Percentiles rank a stretch among this genome's conserved stretches.
phyloP scores from a whole-genome alignment of 2,113 vertebrate genomes.

The Dipodomys ordii region DNA sequence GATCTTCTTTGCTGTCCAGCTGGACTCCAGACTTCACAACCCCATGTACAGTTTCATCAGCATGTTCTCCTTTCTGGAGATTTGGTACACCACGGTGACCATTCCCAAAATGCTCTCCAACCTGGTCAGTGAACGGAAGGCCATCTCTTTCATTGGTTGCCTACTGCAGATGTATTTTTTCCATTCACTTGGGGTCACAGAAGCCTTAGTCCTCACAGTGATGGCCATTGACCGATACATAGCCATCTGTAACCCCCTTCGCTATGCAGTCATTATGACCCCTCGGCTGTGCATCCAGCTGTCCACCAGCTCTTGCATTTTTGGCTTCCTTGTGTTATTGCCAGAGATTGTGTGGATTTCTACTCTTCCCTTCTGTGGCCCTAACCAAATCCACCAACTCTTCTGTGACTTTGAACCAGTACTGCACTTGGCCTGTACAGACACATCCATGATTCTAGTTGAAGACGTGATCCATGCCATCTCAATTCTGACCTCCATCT shows the following conservation, averaged over 20 bases:
- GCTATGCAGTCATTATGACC: conserved; percentile 74
- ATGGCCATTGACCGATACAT: conserved; percentile 74
- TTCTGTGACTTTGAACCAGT: conserved; percentile 82
- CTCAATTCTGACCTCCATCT: conserved; percentile 73
- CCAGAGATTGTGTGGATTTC: conserved; percentile 78
- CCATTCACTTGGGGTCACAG: conserved; percentile 67
- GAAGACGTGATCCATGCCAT: conserved; percentile 74
- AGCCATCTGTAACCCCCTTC: conserved; percentile 78
- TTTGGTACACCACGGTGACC: conserved; percentile 71
- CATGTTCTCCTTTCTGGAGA: conserved; percentile 73
- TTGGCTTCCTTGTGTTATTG: conserved; percentile 74
- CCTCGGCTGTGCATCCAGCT: conserved; percentile 51
- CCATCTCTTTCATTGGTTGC: conserved; percentile 65
- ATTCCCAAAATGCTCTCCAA: conserved; percentile 71
- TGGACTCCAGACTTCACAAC: conserved; percentile 53
- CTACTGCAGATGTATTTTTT: conserved; percentile 76
- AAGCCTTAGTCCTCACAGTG: conserved; percentile 50
- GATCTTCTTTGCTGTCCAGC: conserved; percentile 58
- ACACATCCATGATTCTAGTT: conserved; percentile 66
- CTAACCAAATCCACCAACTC: conserved; percentile 76
- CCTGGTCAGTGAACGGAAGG: conserved; percentile 54
- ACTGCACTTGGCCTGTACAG: conserved; percentile 76
- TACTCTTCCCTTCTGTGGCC: conserved; percentile 80
- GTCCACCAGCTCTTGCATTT: conserved; percentile 69
- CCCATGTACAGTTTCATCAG: conserved; percentile 74